Conservation (phyloP, 2,113 vertebrate genomes). For the Toxostoma redivivum region DNA sequence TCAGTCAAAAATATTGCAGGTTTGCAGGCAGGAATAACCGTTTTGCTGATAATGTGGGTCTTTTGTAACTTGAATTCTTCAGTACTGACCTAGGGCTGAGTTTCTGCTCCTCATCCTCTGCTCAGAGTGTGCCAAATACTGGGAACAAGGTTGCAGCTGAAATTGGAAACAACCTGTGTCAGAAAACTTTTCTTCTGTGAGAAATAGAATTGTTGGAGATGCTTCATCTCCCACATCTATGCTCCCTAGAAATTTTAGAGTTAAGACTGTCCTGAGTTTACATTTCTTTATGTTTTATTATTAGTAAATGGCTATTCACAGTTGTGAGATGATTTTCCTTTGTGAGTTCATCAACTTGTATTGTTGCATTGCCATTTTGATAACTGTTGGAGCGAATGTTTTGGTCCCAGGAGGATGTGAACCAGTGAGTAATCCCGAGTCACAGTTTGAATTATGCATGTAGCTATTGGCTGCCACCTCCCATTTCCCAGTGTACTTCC, state of each 20-base stretch:
- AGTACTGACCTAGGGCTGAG: neutral
- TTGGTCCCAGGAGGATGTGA: conserved; percentile 16
- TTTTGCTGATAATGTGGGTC: neutral
- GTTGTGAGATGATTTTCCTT: conserved; percentile 37
- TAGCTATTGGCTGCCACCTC: neutral
- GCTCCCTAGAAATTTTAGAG: neutral
- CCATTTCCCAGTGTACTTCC: neutral
- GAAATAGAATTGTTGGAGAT: neutral
- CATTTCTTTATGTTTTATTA: conserved; percentile 20
- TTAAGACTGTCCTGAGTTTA: conserved; percentile 19
- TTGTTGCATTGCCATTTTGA: conserved; percentile 20
- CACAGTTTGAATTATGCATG: conserved; percentile 26
- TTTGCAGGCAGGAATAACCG: neutral
- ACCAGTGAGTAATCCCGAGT: conserved; percentile 43
- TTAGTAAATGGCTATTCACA: conserved; percentile 41
- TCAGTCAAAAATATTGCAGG: neutral
- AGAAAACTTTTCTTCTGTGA: neutral
- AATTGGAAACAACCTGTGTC: neutral
- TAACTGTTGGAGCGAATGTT: neutral
- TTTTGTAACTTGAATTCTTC: neutral
- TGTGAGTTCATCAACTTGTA: conserved; percentile 43
- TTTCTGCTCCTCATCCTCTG: neutral
- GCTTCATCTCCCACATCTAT: neutral
- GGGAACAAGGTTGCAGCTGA: neutral
- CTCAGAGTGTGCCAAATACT: neutral